Evolutionary conservation across 2,888 invertebrate genomes (phyloP).

Genomic region (Rhaphigaster nebulosa): DNA sequence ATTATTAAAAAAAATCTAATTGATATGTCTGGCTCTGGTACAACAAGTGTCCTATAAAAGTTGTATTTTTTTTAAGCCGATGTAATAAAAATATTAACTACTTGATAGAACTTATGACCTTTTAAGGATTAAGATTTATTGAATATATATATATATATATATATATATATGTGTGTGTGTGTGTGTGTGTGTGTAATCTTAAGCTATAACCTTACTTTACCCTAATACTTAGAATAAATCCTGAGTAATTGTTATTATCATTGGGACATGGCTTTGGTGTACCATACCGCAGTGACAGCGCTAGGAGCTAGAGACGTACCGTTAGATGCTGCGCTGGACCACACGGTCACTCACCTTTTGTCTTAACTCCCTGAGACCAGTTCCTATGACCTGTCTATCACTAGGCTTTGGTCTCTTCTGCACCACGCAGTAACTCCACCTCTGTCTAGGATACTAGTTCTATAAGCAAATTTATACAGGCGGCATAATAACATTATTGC

Average conservation of each 20-base stretch:
- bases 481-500: not conserved
- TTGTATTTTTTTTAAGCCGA: too few relatives aligned
- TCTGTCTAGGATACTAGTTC: not conserved
- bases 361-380: not conserved
- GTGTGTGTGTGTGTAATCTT: too few relatives aligned
- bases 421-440: not conserved
- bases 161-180: too few relatives aligned
- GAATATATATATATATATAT: too few relatives aligned
- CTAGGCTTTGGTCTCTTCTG: not conserved
- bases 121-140: too few relatives aligned
- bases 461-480: not conserved
- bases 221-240: too few relatives aligned
- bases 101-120: too few relatives aligned
- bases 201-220: too few relatives aligned
- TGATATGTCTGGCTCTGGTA: too few relatives aligned
- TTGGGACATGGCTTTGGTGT: not conserved
- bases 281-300: not conserved
- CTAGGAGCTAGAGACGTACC: not conserved
- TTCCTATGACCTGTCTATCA: not conserved
- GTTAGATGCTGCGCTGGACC: constrained; percentile 36
- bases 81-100: too few relatives aligned
- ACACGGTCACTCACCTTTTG: constrained; percentile 33
- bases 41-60: too few relatives aligned
- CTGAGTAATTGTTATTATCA: not conserved
- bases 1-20: too few relatives aligned